phyloP scores from a whole-genome alignment of 1,140 invertebrate species.

The Lerema accius region DNA sequence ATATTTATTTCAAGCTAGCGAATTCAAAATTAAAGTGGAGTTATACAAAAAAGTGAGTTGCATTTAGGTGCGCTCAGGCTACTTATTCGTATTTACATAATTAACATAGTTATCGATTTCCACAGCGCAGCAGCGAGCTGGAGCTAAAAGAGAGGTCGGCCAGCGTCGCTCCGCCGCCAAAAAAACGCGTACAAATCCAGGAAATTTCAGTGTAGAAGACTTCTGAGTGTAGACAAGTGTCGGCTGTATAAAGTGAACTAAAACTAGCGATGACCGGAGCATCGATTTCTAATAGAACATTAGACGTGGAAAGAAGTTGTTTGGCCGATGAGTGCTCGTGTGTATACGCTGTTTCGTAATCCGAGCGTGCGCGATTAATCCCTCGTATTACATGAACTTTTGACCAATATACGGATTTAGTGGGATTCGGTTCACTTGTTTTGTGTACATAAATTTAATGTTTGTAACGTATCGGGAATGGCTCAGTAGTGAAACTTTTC shows the following conservation, averaged over 20 bases:
- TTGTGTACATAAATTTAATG: slow-evolving; percentile 21
- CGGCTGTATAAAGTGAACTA: slow-evolving; percentile 18
- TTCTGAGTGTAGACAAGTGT: slow-evolving; percentile 34
- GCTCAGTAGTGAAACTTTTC: not conserved
- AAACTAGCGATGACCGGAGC: not conserved
- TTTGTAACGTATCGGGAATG: slow-evolving; percentile 27
- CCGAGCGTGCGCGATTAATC: slow-evolving; percentile 16
- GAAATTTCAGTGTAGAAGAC: slow-evolving; percentile 76
- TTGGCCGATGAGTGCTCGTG: slow-evolving; percentile 26
- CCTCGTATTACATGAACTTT: slow-evolving; percentile 30
- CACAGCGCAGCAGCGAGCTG: slow-evolving; percentile 79
- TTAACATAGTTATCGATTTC: slow-evolving; percentile 63
- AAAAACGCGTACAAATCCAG: slow-evolving; percentile 77
- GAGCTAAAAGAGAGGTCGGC: slow-evolving; percentile 63
- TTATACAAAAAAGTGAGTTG: too few relatives aligned
- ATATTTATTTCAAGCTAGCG: too few relatives aligned
- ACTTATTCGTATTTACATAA: slow-evolving; percentile 23
- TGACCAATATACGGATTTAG: slow-evolving; percentile 36
- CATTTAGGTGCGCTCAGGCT: too few relatives aligned
- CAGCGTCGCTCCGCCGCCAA: slow-evolving; percentile 54
- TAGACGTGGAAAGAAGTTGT: slow-evolving; percentile 20
- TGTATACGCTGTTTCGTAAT: not conserved
- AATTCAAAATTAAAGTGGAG: too few relatives aligned
- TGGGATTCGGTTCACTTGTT: slow-evolving; percentile 28
- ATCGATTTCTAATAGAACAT: slow-evolving; percentile 14